Evolutionary conservation across 2,888 invertebrate species (phyloP).

Genomic region (Eulithis testata): DNA sequence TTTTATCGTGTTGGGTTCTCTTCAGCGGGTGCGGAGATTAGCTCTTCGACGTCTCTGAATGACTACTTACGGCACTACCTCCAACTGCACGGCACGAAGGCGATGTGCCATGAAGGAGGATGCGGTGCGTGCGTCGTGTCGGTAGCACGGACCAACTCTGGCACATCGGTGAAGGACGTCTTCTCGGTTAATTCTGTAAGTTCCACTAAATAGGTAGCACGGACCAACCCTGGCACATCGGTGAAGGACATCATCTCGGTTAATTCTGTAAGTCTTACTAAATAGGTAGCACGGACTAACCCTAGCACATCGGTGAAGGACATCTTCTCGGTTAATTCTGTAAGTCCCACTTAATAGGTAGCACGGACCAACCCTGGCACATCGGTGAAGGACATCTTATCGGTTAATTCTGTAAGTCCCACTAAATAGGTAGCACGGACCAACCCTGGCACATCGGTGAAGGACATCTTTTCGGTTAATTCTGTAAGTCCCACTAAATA

Average conservation of each 20-base stretch:
- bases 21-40: slow-evolving; percentile 63
- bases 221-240: slow-evolving; percentile 75
- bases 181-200: slow-evolving; percentile 88
- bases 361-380: slow-evolving; percentile 74
- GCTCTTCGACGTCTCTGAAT: slow-evolving; percentile 79
- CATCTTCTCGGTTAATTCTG: slow-evolving; percentile 87
- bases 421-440: slow-evolving; percentile 58
- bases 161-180: slow-evolving; percentile 74
- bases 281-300: slow-evolving; percentile 65
- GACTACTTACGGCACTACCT: slow-evolving; percentile 84
- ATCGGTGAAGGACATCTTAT: slow-evolving; percentile 76
- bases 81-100: slow-evolving; percentile 86
- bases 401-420: slow-evolving; percentile 87
- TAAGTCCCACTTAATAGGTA: slow-evolving; percentile 66
- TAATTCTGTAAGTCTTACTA: slow-evolving; percentile 85
- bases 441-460: slow-evolving; percentile 76
- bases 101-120: slow-evolving; percentile 89
- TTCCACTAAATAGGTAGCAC: slow-evolving; percentile 54
- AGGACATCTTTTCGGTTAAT: slow-evolving; percentile 84
- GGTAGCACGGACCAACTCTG: slow-evolving; percentile 72
- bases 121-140: slow-evolving; percentile 87
- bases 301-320: slow-evolving; percentile 75
- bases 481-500: slow-evolving; percentile 79
- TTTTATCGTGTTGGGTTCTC: slow-evolving; percentile 5
- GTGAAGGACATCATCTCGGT: slow-evolving; percentile 82